Percentiles rank a stretch among this genome's conserved stretches.
These are phyloP conservation scores for Epistrophella euchroma DNA, from an alignment of 2,888 invertebrate genomes.

Conservation along the genomic window DNA sequence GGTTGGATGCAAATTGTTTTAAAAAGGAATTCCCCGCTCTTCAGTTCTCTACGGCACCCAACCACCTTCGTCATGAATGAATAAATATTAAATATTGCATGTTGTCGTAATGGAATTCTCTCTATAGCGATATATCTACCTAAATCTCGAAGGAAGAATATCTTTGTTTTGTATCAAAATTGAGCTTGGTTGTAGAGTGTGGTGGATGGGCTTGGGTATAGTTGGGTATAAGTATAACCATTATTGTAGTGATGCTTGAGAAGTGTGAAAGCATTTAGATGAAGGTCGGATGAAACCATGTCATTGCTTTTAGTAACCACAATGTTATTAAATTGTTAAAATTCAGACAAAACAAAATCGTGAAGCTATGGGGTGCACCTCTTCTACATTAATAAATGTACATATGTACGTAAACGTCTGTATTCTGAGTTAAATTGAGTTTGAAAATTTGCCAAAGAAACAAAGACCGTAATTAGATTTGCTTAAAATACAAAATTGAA, in stretches of 20 bases:
- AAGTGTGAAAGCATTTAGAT: conserved; percentile 65
- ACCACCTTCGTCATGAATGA: conserved; percentile 37
- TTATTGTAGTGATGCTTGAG: conserved; percentile 24
- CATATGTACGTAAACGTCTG: background rate
- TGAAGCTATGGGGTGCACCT: background rate
- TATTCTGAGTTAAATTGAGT: conserved; percentile 39
- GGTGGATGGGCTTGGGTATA: background rate
- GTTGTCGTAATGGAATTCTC: conserved; percentile 65
- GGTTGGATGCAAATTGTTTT: conserved; percentile 66
- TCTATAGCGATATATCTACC: background rate
- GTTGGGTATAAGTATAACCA: background rate
- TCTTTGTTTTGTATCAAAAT: conserved; percentile 19
- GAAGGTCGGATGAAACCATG: conserved; percentile 71
- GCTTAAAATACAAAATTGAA: conserved; percentile 59
- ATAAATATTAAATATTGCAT: conserved; percentile 74
- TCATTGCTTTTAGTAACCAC: conserved; percentile 70
- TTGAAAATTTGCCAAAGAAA: conserved; percentile 50
- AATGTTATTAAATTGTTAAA: conserved; percentile 65
- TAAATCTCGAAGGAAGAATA: conserved; percentile 24
- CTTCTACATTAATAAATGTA: background rate
- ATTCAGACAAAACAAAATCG: conserved; percentile 28
- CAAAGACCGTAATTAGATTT: conserved; percentile 65
- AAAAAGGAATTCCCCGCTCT: conserved; percentile 12
- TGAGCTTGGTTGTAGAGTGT: conserved; percentile 11
- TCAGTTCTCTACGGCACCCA: background rate